Evolutionary conservation across 2,797 vertebrate genomes (phyloP), one percentile per base, ranked within the genome.

Genomic region (Enteromius mattozi): DNA sequence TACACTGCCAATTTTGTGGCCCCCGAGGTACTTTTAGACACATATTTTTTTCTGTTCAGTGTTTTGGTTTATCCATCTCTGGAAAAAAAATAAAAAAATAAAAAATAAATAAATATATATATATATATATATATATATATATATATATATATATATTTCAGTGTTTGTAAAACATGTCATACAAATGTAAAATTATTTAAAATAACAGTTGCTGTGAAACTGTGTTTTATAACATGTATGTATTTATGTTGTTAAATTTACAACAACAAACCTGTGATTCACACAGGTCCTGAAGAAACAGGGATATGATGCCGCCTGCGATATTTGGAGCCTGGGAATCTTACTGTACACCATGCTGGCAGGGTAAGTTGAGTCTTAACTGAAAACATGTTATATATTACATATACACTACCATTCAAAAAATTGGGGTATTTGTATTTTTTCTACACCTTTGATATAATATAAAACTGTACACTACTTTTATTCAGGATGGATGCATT

Each of bases 1-100:
- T 99, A 99, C 92, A 99, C 98, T 0, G 98, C 98, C 14, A 99
- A 97, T 51, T 99, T 99, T 33, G 97, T 99, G 0, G 97, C 98
- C 82, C 98, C 98, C 0, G 98, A 99, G 97, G 98, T 99, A 91
- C 6, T 4, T 51, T 82, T 78, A 59, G 56, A 2, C 47, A 3
- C 13, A 14, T 14, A 51, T 21, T 40, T 24, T 61, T 16, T 70
- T 17, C 4, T 45, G 33, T 47, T 56, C 4, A n/a, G 66, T 33
- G 33, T 37, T 27, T 7, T 65, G 17, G 68, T 33, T 40, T 30
- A 75, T 78, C 35, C 3, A 47, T 16, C 40, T 19, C 3, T 17
- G 24, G 27, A 70, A 17, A 3, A 69, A 3, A n/a, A n/a, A n/a
- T n/a, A n/a, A n/a, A n/a, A n/a, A n/a, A n/a, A n/a, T n/a, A n/a